These are phyloP conservation scores for Sinocyclocheilus rhinocerous DNA, from an alignment of 2,113 vertebrate genomes.

Conservation along the genomic window DNA sequence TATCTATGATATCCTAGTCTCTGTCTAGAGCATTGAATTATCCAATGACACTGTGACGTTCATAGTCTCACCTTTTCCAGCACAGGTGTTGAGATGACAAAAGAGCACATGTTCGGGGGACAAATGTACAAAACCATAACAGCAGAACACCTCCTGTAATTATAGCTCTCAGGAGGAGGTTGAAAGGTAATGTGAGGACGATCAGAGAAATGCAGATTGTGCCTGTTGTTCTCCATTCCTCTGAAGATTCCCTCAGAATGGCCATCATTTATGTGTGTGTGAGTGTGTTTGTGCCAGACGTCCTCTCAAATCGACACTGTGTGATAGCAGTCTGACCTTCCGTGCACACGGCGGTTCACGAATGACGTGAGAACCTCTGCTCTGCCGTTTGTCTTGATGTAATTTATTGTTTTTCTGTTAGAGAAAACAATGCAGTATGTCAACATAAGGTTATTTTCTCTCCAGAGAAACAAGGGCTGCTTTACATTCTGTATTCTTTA, in stretches of 20 bases:
- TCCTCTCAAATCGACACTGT: background rate
- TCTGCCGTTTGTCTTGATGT: background rate
- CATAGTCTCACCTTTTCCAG: background rate
- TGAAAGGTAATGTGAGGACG: constrained; percentile 12
- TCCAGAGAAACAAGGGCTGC: constrained; percentile 41
- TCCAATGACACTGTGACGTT: constrained; percentile 36
- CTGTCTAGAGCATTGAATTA: constrained; percentile 28
- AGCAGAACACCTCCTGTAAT: constrained; percentile 9
- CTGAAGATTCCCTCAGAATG: background rate
- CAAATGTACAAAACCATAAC: constrained; percentile 21
- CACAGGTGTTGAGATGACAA: constrained; percentile 6
- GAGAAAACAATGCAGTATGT: background rate
- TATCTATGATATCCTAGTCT: background rate
- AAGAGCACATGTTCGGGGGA: background rate
- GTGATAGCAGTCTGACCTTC: background rate
- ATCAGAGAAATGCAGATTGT: constrained; percentile 7
- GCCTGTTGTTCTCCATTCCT: constrained; percentile 17
- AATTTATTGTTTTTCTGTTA: background rate
- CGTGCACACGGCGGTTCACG: background rate
- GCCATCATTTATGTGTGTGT: constrained; percentile 21
- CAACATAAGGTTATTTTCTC: constrained; percentile 34
- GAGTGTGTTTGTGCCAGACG: constrained; percentile 19
- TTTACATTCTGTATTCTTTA: constrained; percentile 41
- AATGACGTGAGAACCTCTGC: background rate
- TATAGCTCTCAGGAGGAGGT: constrained; percentile 14